Base-by-base conservation (phyloP, 2,797 vertebrate species). In the Siniperca undulata region DNA sequence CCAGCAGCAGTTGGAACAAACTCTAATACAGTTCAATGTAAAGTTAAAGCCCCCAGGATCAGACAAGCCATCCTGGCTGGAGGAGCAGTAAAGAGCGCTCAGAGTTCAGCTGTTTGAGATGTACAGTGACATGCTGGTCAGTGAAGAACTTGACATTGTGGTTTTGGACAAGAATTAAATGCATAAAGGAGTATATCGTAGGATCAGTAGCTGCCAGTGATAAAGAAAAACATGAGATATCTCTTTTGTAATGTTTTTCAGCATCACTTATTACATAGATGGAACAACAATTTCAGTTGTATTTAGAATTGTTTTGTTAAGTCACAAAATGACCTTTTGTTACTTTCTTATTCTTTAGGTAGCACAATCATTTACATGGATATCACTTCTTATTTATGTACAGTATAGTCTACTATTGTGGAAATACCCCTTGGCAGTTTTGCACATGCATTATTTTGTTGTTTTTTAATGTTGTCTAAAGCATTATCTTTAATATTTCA, bases 1-100 rank as follows among this genome's bases (percentile, higher is more conserved):
- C 96, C 98, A 99, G 96, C 98, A 98, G 95, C 98, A 99, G 90
- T 89, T 99, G 94, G 98, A 99, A 95, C 97, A 98, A 96, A 99
- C 97, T 89, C 96, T 99, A 81, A 97, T 97, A 95, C 98, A 99
- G 93, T 99, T 99, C 95, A 99, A 97, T 84, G 96, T 99, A 74
- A 97, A 97, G 94, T 93, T 99, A 87, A 97, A 98, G 96, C 97
- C 97, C 14, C 97, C 97, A 0, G 98, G 97, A 68, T 93, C 97
- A 0, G 98, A 99, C 91, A 99, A 98, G 90, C 98, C 98, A 0
- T 99, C 98, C 59, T 99, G 98, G 98, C 96, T 99, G 94, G 98
- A 99, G 96, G 98, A 99, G 92, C 98, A 98, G 95, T 99, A 95
- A 97, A 86, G 60, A 68, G 34, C 67, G 8, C 44, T 52, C 62